Evolutionary conservation across 2,888 invertebrate genomes (phyloP).

Genomic region (Synergus itoensis): DNA sequence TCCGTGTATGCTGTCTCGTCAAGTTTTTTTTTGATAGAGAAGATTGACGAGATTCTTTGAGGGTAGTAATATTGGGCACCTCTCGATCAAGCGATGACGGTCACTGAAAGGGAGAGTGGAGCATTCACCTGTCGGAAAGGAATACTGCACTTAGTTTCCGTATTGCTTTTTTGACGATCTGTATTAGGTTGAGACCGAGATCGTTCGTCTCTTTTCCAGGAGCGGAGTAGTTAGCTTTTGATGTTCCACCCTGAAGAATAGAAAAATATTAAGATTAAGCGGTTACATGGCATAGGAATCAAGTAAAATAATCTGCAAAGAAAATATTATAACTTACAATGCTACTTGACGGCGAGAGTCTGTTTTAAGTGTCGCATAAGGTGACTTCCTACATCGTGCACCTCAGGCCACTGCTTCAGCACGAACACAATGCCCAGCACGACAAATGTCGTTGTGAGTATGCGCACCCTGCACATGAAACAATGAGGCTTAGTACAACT

Average conservation of each 20-base stretch:
- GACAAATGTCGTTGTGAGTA: constrained; percentile 90
- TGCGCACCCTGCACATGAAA: constrained; percentile 87
- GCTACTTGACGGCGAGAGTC: constrained; percentile 86
- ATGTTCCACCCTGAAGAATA: constrained; percentile 26
- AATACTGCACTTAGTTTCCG: constrained; percentile 30
- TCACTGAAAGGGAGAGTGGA: constrained; percentile 4
- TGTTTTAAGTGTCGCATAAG: constrained; percentile 89
- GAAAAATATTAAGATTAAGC: not conserved
- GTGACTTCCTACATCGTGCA: constrained; percentile 89
- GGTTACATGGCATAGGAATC: not conserved
- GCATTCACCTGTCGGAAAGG: not conserved
- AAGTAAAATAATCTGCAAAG: not conserved
- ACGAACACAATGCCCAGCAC: constrained; percentile 91
- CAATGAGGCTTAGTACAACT: constrained; percentile 78
- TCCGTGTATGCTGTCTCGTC: constrained; percentile 26
- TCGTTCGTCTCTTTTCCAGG: not conserved
- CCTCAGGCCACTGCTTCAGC: constrained; percentile 94
- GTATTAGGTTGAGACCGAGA: not conserved
- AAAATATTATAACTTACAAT: constrained; percentile 67
- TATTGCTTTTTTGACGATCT: constrained; percentile 32
- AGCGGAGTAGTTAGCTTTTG: constrained; percentile 31
- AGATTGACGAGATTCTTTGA: constrained; percentile 8
- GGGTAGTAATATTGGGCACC: not conserved
- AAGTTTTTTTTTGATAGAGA: not conserved
- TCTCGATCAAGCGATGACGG: constrained; percentile 5